A percentile compares a stretch with the other conserved stretches of the same genome.
phyloP scores from a whole-genome alignment of 2,113 vertebrate species.

The Rhineura floridana region DNA sequence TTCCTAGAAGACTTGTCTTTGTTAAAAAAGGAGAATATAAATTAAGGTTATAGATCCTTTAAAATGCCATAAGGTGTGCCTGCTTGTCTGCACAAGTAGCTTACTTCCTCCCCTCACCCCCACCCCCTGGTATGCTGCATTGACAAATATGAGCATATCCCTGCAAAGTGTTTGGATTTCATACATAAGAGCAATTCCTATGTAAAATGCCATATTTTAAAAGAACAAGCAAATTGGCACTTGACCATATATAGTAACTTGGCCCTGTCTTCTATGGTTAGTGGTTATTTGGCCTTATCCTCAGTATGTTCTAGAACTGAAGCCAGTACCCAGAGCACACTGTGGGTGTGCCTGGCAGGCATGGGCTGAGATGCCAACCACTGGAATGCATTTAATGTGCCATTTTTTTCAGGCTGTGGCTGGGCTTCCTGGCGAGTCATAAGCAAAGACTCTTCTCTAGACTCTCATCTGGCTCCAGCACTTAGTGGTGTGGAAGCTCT shows the following conservation, averaged over 20 bases:
- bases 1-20: constrained; percentile 52
- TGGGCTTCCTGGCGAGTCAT: constrained; percentile 59
- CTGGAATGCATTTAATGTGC: constrained; percentile 77
- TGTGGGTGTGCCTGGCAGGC: constrained; percentile 73
- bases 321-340: constrained; percentile 70
- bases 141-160: constrained; percentile 54
- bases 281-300: constrained; percentile 54
- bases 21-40: constrained; percentile 49
- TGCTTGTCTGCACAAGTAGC: constrained; percentile 52
- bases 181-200: constrained; percentile 50
- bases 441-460: constrained; percentile 54
- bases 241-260: constrained; percentile 49
- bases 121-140: not conserved
- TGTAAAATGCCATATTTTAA: constrained; percentile 62
- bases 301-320: constrained; percentile 67
- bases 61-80: constrained; percentile 49
- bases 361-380: constrained; percentile 75
- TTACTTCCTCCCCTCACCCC: not conserved
- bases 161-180: constrained; percentile 48
- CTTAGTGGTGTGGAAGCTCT: constrained; percentile 56
- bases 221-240: constrained; percentile 54
- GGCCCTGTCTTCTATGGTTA: constrained; percentile 52
- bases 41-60: constrained; percentile 35
- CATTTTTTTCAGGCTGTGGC: constrained; percentile 65
- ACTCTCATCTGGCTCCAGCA: constrained; percentile 41